A percentile compares a stretch with the other conserved stretches of the same genome.
phyloP scores from a whole-genome alignment of 1,140 invertebrate genomes.

The Telenomus remus region DNA sequence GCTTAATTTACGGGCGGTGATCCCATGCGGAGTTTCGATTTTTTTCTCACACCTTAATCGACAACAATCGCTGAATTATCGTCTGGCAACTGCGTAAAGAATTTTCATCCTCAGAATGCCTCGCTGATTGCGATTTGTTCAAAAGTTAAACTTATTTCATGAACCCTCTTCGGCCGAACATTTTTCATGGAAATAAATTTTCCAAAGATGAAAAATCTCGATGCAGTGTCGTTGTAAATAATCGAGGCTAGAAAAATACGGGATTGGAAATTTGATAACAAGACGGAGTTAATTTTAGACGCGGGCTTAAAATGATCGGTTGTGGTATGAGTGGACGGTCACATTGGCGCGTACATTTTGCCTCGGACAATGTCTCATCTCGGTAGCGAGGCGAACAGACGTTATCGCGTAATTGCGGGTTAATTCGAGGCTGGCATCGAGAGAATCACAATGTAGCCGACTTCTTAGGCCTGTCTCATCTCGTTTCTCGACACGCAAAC shows the following conservation, averaged over 20 bases:
- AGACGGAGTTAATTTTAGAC: slow-evolving; percentile 20
- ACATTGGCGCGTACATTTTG: slow-evolving; percentile 21
- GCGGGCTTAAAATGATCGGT: slow-evolving; percentile 36
- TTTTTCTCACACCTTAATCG: slow-evolving; percentile 30
- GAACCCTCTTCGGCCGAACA: too few species aligned
- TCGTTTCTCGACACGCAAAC: slow-evolving; percentile 62
- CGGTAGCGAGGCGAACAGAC: slow-evolving; percentile 53
- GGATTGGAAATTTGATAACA: slow-evolving; percentile 42
- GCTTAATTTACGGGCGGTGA: slow-evolving; percentile 31
- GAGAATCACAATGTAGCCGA: slow-evolving; percentile 67
- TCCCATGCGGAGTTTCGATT: slow-evolving; percentile 4
- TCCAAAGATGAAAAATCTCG: too few species aligned
- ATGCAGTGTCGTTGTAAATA: too few species aligned
- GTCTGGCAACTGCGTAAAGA: neutral
- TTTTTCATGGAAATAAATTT: too few species aligned
- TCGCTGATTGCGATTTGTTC: too few species aligned
- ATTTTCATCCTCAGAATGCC: too few species aligned
- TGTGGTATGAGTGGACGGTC: slow-evolving; percentile 24
- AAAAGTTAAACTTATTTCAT: too few species aligned
- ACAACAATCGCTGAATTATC: slow-evolving; percentile 44
- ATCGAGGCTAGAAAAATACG: too few species aligned
- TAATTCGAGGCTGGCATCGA: slow-evolving; percentile 69
- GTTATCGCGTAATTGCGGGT: slow-evolving; percentile 71
- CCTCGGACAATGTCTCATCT: slow-evolving; percentile 40
- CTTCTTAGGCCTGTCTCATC: slow-evolving; percentile 62